Evolutionary conservation across 2,888 invertebrate genomes (phyloP), one percentile per base, ranked within the genome.

Genomic region (Cephus rjabovi): DNA sequence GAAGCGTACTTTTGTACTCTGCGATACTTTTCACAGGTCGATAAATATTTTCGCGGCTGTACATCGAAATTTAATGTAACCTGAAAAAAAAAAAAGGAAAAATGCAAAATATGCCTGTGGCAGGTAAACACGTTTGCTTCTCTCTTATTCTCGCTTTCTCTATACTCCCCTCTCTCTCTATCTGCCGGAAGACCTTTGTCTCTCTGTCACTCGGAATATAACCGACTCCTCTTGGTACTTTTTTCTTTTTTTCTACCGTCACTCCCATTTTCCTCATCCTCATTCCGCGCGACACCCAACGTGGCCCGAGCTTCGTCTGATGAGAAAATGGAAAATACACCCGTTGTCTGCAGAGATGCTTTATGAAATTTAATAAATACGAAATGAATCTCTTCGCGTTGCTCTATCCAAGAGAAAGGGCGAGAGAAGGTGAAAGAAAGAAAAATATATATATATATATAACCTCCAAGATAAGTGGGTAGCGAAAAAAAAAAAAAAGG

Each of bases 341-440:
- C 84, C 85, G 87, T 89, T 87, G 86, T 85, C 85, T 82, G 83
- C 77, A 77, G 75, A 80, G 82, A 81, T 84, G 86, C 85, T 88
- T 87, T 87, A 88, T 87, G 85, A 87, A 90, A 90, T 90, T 90
- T 90, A 90, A 90, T 90, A 90, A 90, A 89, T 90, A 89, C 89
- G 88, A 88, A 89, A 89, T 88, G 88, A 89, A 89, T 89, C 86
- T 89, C 86, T 86, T 83, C 85, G 79, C 77, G 23, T 56, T 56
- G 56, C 56, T 56, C 56, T 56, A 56, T 71, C 31, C 71, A 33
- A 33, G 31, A 6, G 71, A 31, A 31, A 9, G 9, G 15, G 12
- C 71, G 15, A 33, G 31, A 71, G 31, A 0, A 33, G 31, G 71
- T 71, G 71, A 71, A 9, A 56, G 23, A 56, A 56, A 56, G 9